Percentiles rank a stretch among this genome's conserved stretches.
These are phyloP conservation scores for Gymnoscopelus microlampas DNA, from an alignment of 2,797 vertebrate genomes.

Conservation along the genomic window DNA sequence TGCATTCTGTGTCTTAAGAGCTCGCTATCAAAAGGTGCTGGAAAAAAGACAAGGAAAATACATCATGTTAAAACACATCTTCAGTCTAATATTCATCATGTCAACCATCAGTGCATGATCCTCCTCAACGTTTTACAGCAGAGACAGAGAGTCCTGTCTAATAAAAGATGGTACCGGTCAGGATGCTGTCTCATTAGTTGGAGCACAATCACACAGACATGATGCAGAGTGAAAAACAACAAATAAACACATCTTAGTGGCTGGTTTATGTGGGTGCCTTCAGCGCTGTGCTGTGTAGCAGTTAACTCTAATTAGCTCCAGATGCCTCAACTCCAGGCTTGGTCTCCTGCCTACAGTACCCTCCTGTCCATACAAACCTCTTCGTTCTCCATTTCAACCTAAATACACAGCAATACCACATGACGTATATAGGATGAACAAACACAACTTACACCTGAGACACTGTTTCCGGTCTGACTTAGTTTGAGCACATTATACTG, in stretches of 20 bases:
- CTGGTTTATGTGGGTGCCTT: slow-evolving; percentile 15
- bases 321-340: slow-evolving; percentile 37
- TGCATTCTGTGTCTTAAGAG: too few relatives aligned
- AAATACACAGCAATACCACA: background rate
- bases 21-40: too few relatives aligned
- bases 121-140: background rate
- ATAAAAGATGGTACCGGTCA: too few relatives aligned
- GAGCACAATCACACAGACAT: slow-evolving; percentile 7
- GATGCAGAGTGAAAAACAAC: slow-evolving; percentile 28
- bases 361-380: slow-evolving; percentile 10
- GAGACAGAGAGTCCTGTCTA: background rate
- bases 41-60: too few relatives aligned
- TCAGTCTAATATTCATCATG: too few relatives aligned
- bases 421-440: background rate
- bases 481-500: too few relatives aligned
- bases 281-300: background rate
- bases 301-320: slow-evolving; percentile 40
- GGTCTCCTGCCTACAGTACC: background rate
- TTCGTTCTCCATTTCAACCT: background rate
- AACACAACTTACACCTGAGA: background rate
- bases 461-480: background rate
- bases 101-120: background rate
- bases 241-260: slow-evolving; percentile 39
- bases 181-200: background rate
- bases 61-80: too few relatives aligned